Evolutionary conservation across 1,140 invertebrate genomes (phyloP), one percentile per base, ranked within the genome.

Genomic region (Drosophila mojavensis): DNA sequence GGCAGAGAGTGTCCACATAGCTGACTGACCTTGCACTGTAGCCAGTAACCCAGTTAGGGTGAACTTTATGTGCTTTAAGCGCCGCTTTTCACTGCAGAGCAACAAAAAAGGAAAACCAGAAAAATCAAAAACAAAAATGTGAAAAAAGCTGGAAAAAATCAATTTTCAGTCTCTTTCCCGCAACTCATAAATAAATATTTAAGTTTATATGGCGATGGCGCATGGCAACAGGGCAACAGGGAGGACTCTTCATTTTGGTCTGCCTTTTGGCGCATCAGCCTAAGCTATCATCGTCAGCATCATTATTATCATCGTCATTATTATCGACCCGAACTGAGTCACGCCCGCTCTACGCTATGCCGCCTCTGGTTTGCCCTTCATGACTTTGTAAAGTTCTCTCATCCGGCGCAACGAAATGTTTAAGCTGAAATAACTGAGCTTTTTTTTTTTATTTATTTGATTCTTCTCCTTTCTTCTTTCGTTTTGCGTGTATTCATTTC

Each of bases 131-230:
- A 47, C n/a, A 45, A 17, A n/a, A 45, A 45, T 30, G 13, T 45
- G 43, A 45, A 15, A 47, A 47, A 47, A 6, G 15, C 43, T 47
- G 43, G 17, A 47, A 47, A 68, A 68, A 70, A 70, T 70, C 67
- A 70, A 70, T 70, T 70, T 70, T 55, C 30, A 53, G 50, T 15
- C 51, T 36, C 39, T 53, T 9, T 24, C 48, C 28, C 33, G 17
- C 61, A 62, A 60, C 58, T 75, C 63, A 61, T 54, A 64, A 54
- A 64, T 81, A 81, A 43, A 79, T 74, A 75, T 78, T 79, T 79
- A 51, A 69, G 48, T 39, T 79, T 65, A 69, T 75, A 79, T 33
- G 33, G 33, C 33, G 6, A 7, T 72, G 63, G 63, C 75, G 79
- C 79, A 81, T 81, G 79, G 78, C 75, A 81, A 68, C 78, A 48